A percentile compares a stretch with the other conserved stretches of the same genome.
phyloP scores from a whole-genome alignment of 2,797 vertebrate genomes.

The Streptopelia turtur region DNA sequence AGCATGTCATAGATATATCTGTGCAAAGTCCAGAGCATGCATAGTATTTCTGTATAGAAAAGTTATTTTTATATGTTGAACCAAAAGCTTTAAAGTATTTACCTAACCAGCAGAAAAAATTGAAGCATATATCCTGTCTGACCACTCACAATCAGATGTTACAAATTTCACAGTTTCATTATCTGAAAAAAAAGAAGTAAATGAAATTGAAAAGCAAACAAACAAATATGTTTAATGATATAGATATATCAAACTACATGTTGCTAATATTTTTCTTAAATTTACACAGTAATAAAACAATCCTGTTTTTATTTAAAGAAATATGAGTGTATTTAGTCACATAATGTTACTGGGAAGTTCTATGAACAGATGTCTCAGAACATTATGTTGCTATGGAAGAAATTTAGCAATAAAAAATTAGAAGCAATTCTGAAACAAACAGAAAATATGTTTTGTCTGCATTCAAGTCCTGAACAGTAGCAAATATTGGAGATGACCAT shows the following conservation, averaged over 20 bases:
- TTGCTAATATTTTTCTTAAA: not conserved
- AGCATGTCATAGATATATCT: not conserved
- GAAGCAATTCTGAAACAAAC: not conserved
- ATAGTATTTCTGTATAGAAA: not conserved
- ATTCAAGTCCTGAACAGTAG: not conserved
- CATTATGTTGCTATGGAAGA: not conserved
- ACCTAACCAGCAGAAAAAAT: not conserved
- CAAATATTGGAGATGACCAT: not conserved
- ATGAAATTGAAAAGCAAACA: not conserved
- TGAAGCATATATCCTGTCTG: not conserved
- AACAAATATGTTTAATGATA: not conserved
- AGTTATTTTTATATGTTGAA: not conserved
- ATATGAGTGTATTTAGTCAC: not conserved
- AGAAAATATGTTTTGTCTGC: not conserved
- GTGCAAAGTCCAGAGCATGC: not conserved
- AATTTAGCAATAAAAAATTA: not conserved
- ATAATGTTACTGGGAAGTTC: not conserved
- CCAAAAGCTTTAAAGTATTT: not conserved
- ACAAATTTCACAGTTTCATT: not conserved
- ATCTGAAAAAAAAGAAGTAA: not conserved
- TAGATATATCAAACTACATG: not conserved
- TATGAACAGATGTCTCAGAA: not conserved
- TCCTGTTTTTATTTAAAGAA: not conserved
- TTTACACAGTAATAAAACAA: not conserved
- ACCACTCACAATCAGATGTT: not conserved